Evolutionary conservation across 2,797 vertebrate genomes (phyloP), one percentile per base, ranked within the genome.

Genomic region (Hyperoplus immaculatus): DNA sequence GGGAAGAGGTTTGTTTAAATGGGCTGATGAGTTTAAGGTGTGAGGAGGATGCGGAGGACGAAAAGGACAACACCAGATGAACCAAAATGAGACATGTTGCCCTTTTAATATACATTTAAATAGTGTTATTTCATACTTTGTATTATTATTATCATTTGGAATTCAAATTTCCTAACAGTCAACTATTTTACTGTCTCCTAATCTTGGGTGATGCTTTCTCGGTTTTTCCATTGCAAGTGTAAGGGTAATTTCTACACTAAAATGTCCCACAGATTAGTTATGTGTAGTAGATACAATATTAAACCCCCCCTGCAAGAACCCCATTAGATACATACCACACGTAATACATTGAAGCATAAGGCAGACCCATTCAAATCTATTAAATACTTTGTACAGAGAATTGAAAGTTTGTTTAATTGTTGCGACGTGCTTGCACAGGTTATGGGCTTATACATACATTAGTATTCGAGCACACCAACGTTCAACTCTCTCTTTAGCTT

Each of bases 1-100:
- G 70, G 57, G 59, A 67, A 60, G 65, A 64, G 70, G 56, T 66
- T 67, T 75, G 78, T 81, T 90, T 76, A 77, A 83, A 85, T 18
- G 70, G 61, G 56, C 16, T 72, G 71, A 78, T 62, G 8, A 60
- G 59, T 8, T 78, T 42, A 84, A 73, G 8, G 54, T 59, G 77
- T 72, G 72, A 76, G 49, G 67, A 81, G 65, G 70, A 46, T 21
- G 56, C 66, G 82, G 55, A 69, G 54, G 69, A 88, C 43, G 3
- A 77, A 75, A 69, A 61, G 21, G 74, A 75, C 68, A 59, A 72
- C n/a, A 74, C 38, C 50, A 41, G 21, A 57, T 71, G 8, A 68
- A 58, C 55, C 68, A 50, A 8, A 3, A 2, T 11, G 41, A 10
- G 29, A 61, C n/a, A 42, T 16, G 21, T 15, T 70, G 64, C 13